A percentile compares a stretch with the other conserved stretches of the same genome.
Evolutionary conservation across 2,113 vertebrate species (phyloP).

Genomic region (Atherinomorus stipes): DNA sequence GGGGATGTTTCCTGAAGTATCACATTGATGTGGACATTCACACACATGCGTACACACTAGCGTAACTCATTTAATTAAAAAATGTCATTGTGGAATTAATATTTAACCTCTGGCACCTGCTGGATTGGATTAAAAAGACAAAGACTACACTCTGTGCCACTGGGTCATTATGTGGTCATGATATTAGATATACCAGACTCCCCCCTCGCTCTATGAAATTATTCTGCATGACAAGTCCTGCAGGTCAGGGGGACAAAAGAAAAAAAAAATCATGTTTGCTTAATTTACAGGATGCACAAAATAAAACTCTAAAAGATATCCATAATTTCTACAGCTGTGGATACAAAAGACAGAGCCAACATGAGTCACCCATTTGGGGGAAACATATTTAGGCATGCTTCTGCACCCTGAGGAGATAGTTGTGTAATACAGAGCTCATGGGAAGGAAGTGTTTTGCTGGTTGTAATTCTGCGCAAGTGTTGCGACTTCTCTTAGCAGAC

Average conservation of each 20-base stretch:
- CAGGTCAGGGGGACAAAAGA: not conserved
- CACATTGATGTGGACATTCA: constrained; percentile 74
- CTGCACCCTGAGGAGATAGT: constrained; percentile 29
- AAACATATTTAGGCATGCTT: constrained; percentile 16
- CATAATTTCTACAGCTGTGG: not conserved
- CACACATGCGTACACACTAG: constrained; percentile 65
- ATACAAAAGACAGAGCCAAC: not conserved
- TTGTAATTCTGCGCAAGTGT: constrained; percentile 59
- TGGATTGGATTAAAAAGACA: constrained; percentile 68
- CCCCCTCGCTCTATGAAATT: constrained; percentile 57
- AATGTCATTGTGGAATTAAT: constrained; percentile 83
- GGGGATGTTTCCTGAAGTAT: constrained; percentile 78
- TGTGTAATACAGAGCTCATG: constrained; percentile 45
- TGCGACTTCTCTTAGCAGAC: constrained; percentile 36
- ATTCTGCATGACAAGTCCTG: constrained; percentile 30
- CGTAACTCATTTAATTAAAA: constrained; percentile 81
- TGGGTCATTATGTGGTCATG: constrained; percentile 77
- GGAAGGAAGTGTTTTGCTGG: constrained; percentile 67
- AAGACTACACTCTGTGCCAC: constrained; percentile 53
- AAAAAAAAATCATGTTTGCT: not conserved
- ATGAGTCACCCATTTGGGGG: not conserved
- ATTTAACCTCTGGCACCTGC: constrained; percentile 84
- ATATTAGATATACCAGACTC: constrained; percentile 75
- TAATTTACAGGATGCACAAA: not conserved
- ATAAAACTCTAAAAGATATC: not conserved